Evolutionary conservation across 2,797 vertebrate species (phyloP).

Genomic region (Gobio occitaniae): DNA sequence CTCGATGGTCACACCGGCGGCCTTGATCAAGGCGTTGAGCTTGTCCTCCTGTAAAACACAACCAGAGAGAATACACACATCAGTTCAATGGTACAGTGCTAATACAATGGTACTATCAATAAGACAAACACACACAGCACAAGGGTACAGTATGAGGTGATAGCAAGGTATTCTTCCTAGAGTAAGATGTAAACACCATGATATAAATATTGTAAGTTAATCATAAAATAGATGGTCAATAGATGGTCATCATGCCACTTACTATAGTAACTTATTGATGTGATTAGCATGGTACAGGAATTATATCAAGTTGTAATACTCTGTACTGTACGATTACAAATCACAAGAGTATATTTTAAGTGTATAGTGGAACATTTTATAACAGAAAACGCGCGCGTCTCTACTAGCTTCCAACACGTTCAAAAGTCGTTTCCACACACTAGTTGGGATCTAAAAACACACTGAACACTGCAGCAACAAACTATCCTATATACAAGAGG

Average conservation of each 20-base stretch:
- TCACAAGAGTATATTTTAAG: too few relatives aligned
- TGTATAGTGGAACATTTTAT: too few relatives aligned
- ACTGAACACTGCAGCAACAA: accelerated
- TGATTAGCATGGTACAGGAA: background rate
- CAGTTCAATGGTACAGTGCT: background rate
- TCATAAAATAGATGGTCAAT: background rate
- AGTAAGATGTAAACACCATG: background rate
- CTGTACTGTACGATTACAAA: too few relatives aligned
- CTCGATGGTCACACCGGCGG: conserved; percentile 92
- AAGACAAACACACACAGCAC: background rate
- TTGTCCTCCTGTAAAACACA: conserved; percentile 89
- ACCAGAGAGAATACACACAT: background rate
- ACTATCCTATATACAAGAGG: accelerated
- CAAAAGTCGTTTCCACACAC: background rate
- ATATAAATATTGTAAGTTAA: too few relatives aligned
- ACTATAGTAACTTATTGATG: background rate
- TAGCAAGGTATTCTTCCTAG: background rate
- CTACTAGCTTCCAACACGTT: background rate
- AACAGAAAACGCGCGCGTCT: background rate
- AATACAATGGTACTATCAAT: background rate
- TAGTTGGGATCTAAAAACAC: background rate
- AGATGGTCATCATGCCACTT: background rate
- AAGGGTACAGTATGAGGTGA: background rate
- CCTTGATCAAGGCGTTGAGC: conserved; percentile 95
- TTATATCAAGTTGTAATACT: too few relatives aligned